These are phyloP conservation scores for Bos indicus DNA, from an alignment of 2,113 vertebrate species.

Conservation along the genomic window DNA sequence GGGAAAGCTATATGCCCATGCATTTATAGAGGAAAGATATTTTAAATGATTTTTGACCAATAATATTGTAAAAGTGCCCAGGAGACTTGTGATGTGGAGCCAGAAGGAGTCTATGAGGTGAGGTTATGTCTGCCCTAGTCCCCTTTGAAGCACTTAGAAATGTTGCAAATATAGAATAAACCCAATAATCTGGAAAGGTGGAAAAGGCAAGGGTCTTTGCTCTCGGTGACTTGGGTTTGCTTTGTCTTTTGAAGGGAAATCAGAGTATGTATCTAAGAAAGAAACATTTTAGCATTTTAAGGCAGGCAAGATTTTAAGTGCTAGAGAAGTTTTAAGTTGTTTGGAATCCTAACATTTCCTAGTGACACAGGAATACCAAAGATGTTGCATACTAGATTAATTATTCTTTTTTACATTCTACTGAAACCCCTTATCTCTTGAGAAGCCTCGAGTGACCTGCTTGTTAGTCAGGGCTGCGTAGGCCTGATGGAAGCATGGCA, in stretches of 20 bases:
- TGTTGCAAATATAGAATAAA: conserved; percentile 49
- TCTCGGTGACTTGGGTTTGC: neutral
- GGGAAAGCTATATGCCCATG: conserved; percentile 6
- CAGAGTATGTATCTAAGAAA: neutral
- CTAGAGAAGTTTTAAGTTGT: neutral
- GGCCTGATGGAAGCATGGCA: neutral
- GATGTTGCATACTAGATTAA: neutral
- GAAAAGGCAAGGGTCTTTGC: neutral
- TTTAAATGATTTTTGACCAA: conserved; percentile 64
- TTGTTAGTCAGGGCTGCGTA: accelerated
- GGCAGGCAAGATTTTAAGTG: neutral
- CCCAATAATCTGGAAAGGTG: conserved; percentile 11
- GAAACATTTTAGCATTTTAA: neutral
- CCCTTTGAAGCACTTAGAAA: conserved; percentile 47
- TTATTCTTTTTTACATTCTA: neutral
- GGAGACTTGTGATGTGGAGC: conserved; percentile 62
- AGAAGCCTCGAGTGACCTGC: neutral
- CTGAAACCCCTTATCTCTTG: neutral
- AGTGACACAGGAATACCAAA: neutral
- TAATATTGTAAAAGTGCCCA: conserved; percentile 67
- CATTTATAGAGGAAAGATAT: conserved; percentile 68
- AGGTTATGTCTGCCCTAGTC: conserved; percentile 60
- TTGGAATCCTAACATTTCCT: neutral
- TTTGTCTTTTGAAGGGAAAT: neutral
- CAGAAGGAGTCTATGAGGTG: conserved; percentile 62